Evolutionary conservation across 1,140 invertebrate species (phyloP).

Genomic region (Lasaia peninsularis): DNA sequence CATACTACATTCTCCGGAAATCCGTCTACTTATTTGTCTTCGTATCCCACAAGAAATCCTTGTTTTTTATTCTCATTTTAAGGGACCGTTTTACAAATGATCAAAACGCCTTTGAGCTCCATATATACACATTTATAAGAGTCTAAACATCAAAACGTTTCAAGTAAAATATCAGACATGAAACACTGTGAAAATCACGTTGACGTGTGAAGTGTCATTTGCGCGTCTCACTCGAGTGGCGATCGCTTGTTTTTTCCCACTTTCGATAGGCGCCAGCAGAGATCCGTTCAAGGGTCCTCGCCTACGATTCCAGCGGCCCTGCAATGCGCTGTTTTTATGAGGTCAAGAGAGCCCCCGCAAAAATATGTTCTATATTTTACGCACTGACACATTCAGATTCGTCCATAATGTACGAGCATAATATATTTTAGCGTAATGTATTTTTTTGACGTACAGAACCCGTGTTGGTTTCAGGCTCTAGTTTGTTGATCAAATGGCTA

Average conservation of each 20-base stretch:
- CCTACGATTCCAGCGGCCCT: conserved; percentile 54
- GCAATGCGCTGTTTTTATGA: conserved; percentile 68
- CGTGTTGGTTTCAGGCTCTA: too few relatives aligned
- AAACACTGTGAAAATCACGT: conserved; percentile 75
- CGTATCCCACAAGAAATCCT: too few relatives aligned
- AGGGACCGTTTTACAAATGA: too few relatives aligned
- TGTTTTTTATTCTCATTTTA: too few relatives aligned
- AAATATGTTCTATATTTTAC: conserved; percentile 73
- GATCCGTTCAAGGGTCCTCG: conserved; percentile 54
- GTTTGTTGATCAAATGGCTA: too few relatives aligned
- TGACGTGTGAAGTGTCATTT: conserved; percentile 72
- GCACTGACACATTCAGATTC: conserved; percentile 74
- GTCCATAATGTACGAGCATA: conserved; percentile 66
- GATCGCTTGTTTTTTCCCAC: conserved; percentile 76
- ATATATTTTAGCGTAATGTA: conserved; percentile 46
- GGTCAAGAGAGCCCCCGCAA: conserved; percentile 71
- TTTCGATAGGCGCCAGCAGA: conserved; percentile 62
- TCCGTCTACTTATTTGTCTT: too few relatives aligned
- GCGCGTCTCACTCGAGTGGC: conserved; percentile 63
- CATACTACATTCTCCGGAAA: too few relatives aligned
- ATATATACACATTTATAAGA: not conserved
- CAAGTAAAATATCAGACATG: conserved; percentile 55
- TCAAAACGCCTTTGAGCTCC: too few relatives aligned
- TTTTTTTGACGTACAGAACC: not conserved
- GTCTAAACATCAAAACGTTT: conserved; percentile 60